phyloP scores from a whole-genome alignment of 2,113 vertebrate species.

The Eleginops maclovinus region DNA sequence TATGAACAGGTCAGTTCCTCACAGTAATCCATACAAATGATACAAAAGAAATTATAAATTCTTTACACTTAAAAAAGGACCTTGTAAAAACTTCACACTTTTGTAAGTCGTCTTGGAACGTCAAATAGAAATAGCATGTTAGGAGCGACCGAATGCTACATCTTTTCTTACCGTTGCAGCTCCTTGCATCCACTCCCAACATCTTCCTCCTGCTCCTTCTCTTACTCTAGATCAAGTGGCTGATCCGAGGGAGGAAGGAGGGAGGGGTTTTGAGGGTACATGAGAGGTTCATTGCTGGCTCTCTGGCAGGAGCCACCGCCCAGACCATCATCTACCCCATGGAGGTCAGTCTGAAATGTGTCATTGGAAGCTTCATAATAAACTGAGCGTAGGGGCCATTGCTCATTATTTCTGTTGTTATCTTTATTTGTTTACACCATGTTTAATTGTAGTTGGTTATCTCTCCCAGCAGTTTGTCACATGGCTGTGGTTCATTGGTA shows the following conservation, averaged over 20 bases:
- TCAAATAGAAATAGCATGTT: background rate
- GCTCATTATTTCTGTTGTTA: no score
- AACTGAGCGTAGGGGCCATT: no score
- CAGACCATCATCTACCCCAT: constrained; percentile 97
- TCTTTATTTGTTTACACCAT: no score
- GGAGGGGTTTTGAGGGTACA: constrained; percentile 87
- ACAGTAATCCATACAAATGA: background rate
- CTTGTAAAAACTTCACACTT: no score
- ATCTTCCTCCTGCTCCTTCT: background rate
- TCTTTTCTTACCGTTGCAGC: no score
- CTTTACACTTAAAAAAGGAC: no score
- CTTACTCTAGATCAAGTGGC: constrained; percentile 88
- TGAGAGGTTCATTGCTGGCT: constrained; percentile 94
- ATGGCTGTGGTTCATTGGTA: no score
- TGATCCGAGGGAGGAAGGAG: constrained; percentile 85
- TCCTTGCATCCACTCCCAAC: no score
- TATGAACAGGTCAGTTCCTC: constrained; percentile 90
- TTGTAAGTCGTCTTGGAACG: background rate
- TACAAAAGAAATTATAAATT: no score
- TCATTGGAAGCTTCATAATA: background rate
- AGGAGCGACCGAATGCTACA: background rate
- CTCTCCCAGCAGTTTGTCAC: no score
- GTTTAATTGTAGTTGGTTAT: no score
- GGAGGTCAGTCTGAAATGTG: constrained; percentile 82
- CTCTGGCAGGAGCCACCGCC: constrained; percentile 92